Evolutionary conservation across 2,113 vertebrate genomes (phyloP).

Genomic region (Chlorodrepanis virens): DNA sequence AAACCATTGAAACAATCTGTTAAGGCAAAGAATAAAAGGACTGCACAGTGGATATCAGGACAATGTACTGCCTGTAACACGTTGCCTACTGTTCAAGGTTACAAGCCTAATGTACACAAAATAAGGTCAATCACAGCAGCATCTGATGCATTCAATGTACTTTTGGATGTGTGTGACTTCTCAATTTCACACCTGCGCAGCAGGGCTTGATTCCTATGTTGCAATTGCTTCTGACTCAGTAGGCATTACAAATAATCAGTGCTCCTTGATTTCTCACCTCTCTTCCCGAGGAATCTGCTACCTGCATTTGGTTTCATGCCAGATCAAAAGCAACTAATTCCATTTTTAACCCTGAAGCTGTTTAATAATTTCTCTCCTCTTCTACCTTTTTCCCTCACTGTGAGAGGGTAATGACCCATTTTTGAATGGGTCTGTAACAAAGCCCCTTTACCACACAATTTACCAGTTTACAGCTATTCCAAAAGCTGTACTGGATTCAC

Average conservation of each 20-base stretch:
- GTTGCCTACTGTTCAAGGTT: neutral
- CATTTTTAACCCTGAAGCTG: neutral
- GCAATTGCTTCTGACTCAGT: neutral
- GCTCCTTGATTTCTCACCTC: neutral
- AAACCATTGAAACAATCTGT: neutral
- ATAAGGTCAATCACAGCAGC: constrained; percentile 10
- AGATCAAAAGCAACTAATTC: neutral
- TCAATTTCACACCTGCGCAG: neutral
- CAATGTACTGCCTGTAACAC: neutral
- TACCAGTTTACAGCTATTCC: neutral
- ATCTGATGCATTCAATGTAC: neutral
- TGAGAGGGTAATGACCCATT: neutral
- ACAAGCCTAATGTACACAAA: neutral
- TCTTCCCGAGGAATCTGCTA: neutral
- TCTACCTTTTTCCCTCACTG: neutral
- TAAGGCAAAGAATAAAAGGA: constrained; percentile 9
- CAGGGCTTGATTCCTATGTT: neutral
- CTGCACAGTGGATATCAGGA: neutral
- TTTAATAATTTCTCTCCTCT: neutral
- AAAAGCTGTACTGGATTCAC: neutral
- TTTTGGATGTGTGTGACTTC: neutral
- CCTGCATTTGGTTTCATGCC: neutral
- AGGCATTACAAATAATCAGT: constrained; percentile 4
- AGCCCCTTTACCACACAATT: neutral
- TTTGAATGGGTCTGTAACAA: neutral